Base-by-base conservation (phyloP, 2,113 vertebrate genomes). In the Callorhinus ursinus region DNA sequence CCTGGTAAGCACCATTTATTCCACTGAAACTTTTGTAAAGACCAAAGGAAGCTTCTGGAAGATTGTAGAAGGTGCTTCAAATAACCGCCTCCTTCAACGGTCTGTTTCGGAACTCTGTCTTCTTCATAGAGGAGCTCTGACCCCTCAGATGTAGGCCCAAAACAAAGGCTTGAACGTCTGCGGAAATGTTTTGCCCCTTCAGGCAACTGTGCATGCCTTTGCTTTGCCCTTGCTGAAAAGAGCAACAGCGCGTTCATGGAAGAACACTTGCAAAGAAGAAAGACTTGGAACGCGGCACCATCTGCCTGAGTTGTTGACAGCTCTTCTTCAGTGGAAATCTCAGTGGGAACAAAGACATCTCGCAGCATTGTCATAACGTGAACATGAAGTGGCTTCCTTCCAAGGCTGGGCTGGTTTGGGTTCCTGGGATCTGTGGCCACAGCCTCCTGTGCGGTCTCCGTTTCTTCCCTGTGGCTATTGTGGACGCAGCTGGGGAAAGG, bases 301-400 rank as follows among this genome's bases (percentile, higher is more conserved):
- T 98, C 98, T 98, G 98, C 98, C 93, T 98, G 98, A 98, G 97
- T 95, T 96, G 98, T 92, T 97, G 98, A 98, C 98, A 99, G 98
- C 98, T 98, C 98, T 98, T 98, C 96, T 97, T 98, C 98, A 97
- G 98, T 98, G 98, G 98, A 98, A 98, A 97, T 97, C 98, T 98
- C 98, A 95, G 97, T 98, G 98, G 98, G 98, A 98, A 98, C 98
- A 98, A 98, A 98, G 98, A 97, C 97, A 98, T 97, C 98, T 97
- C 93, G 96, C 97, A 92, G 98, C 98, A 98, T 98, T 10, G 0
- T 98, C 98, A 98, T 94, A 97, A n/a, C 97, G 92, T 0, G 51
- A 97, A 96, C 97, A 94, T 97, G 98, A 55, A 24, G 92, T 98
- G 98, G 98, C 98, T 88, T 82, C 1, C 0, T 97, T 98, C 98